Conservation (phyloP, 1,140 invertebrate species). For the Papilio machaon region DNA sequence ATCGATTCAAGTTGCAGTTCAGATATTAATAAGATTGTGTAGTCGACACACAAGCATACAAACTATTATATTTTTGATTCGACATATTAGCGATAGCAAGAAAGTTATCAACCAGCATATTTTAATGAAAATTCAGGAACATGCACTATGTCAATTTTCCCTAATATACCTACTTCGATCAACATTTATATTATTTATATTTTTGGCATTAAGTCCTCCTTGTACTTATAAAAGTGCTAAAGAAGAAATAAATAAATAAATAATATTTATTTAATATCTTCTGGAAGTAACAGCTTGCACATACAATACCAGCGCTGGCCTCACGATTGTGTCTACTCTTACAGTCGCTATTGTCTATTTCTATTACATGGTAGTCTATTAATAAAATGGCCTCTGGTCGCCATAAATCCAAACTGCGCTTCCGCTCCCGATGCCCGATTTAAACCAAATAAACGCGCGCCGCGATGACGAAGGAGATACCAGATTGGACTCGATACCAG, state of each 20-base stretch:
- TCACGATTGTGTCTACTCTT: not conserved
- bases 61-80: not conserved
- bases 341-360: constrained; percentile 15
- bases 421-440: constrained; percentile 43
- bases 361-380: constrained; percentile 38
- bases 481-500: not conserved
- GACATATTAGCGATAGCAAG: too few species aligned
- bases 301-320: not conserved
- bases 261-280: too few species aligned
- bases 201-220: too few species aligned
- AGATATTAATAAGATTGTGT: not conserved
- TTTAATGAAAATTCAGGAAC: not conserved
- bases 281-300: not conserved
- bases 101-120: too few species aligned
- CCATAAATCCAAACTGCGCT: constrained; percentile 46
- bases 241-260: too few species aligned
- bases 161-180: too few species aligned
- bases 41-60: not conserved
- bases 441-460: constrained; percentile 38
- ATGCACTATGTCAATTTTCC: not conserved
- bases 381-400: constrained; percentile 44
- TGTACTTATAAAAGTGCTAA: too few species aligned
- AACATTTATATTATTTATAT: too few species aligned
- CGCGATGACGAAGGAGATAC: constrained; percentile 39
- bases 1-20: not conserved